Base-by-base conservation (phyloP, 2,113 vertebrate genomes). In the Oryzias curvinotus region DNA sequence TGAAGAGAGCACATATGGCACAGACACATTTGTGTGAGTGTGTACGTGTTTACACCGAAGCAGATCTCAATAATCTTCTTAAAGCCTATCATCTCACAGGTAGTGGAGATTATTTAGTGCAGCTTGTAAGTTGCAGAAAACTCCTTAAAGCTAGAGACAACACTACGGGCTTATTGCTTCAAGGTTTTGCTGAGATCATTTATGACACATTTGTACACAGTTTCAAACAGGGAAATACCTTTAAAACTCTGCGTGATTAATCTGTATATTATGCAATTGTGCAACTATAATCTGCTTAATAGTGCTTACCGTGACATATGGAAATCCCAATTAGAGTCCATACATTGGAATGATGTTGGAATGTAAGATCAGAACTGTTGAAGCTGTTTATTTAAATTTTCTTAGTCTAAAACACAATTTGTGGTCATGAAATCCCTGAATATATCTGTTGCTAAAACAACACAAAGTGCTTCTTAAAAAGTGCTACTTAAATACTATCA, bases 221-320 rank as follows among this genome's bases (percentile, higher is more conserved):
- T 71, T 66, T 57, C 59, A 61, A 21, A 71, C 56, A 44, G n/a
- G 65, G 64, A 87, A 84, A 89, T 82, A 80, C 73, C 68, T 82
- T 84, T 83, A 84, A 73, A 66, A 52, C 72, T 73, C 72, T 63
- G 62, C 36, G 12, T 36, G 12, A 36, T 36, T 36, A 63, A 73
- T 74, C 56, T 65, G 65, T 30, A 70, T 71, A 66, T 48, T 73
- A 77, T 71, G 75, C 76, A 82, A 79, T 70, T 53, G 75, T 65
- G 65, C 84, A 73, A 69, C 65, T 58, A 28, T 90, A 90, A 90
- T 88, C 88, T 75, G 68, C 87, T 87, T 87, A 88, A 41, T 54
- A 60, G 55, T 2, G 74, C 53, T 77, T 82, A 64, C 46, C 55
- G 59, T 75, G 73, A 79, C 77, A 66, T 72, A 81, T 28, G 65